Evolutionary conservation across 2,797 vertebrate species (phyloP), one percentile per base, ranked within the genome.

Genomic region (Megalops cyprinoides): DNA sequence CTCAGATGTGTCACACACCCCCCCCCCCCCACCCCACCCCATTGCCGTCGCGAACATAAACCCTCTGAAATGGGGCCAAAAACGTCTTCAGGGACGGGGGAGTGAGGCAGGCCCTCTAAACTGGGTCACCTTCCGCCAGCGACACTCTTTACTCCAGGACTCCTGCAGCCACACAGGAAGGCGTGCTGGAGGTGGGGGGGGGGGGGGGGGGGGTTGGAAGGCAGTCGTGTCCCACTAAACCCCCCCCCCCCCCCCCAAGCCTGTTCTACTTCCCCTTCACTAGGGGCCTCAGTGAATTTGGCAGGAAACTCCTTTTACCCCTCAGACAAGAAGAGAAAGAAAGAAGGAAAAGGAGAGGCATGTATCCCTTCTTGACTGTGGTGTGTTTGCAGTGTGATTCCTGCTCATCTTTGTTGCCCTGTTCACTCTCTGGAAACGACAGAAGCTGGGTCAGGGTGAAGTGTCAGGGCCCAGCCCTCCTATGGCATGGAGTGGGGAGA

Each of bases 61-160:
- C 82, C 82, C 84, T 83, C 82, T 91, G 90, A 93, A 94, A 93
- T 86, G 86, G 91, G 92, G 91, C 55, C 90, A 92, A 93, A 89
- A 89, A 85, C 88, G 88, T 90, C 88, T 86, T 86, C 89, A 88
- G 86, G 87, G 85, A 90, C 53, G 85, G 85, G 65, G 8, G 34
- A 84, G 84, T n/a, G 79, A 83, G 87, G 85, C 83, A 84, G 86
- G 76, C 86, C 84, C 82, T 83, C 88, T 88, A 90, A 94, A 94
- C 86, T 94, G 93, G 93, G 93, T 94, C 94, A 95, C 89, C 88
- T 90, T 90, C 87, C 84, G 89, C 88, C 89, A 85, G 86, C 87
- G 84, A 86, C 80, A 85, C 84, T 85, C 86, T 87, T 86, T 86
- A 74, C 87, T 86, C 87, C 86, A 84, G 69, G 78, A 67, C 48